A percentile compares a stretch with the other conserved stretches of the same genome.
These are phyloP conservation scores for Lapara coniferarum DNA, from an alignment of 2,888 invertebrate species.

Conservation along the genomic window DNA sequence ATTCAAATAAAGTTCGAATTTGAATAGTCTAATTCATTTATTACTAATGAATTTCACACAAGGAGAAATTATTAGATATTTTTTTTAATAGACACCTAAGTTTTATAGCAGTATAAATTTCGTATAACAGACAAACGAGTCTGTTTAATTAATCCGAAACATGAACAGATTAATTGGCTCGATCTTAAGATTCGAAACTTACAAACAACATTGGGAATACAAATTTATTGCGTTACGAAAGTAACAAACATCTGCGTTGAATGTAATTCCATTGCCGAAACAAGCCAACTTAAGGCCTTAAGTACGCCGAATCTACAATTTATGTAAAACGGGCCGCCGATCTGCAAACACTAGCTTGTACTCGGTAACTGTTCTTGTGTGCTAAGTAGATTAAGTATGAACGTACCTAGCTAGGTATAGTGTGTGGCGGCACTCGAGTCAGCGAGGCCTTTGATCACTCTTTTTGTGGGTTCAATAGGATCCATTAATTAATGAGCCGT, in stretches of 20 bases:
- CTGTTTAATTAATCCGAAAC: neutral
- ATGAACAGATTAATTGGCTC: constrained; percentile 4
- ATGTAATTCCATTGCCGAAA: constrained; percentile 27
- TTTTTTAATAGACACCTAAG: too few relatives aligned
- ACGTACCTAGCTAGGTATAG: constrained; percentile 30
- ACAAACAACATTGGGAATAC: constrained; percentile 17
- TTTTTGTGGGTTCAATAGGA: neutral
- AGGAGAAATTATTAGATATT: too few relatives aligned
- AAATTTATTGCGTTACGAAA: constrained; percentile 27
- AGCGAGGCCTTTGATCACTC: constrained; percentile 2
- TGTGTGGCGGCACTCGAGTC: constrained; percentile 4
- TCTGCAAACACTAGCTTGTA: constrained; percentile 67
- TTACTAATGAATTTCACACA: too few relatives aligned
- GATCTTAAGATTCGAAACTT: neutral
- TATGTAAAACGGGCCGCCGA: constrained; percentile 71
- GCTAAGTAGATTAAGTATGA: constrained; percentile 68
- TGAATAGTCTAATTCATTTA: too few relatives aligned
- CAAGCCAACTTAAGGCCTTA: constrained; percentile 25
- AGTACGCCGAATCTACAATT: constrained; percentile 64
- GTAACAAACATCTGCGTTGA: constrained; percentile 30
- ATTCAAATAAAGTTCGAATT: too few relatives aligned
- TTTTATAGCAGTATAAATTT: neutral
- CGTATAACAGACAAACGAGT: neutral
- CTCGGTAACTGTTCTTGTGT: constrained; percentile 54
- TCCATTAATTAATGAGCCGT: neutral